phyloP scores from a whole-genome alignment of 2,113 vertebrate species.

The Catharus fuscescens region DNA sequence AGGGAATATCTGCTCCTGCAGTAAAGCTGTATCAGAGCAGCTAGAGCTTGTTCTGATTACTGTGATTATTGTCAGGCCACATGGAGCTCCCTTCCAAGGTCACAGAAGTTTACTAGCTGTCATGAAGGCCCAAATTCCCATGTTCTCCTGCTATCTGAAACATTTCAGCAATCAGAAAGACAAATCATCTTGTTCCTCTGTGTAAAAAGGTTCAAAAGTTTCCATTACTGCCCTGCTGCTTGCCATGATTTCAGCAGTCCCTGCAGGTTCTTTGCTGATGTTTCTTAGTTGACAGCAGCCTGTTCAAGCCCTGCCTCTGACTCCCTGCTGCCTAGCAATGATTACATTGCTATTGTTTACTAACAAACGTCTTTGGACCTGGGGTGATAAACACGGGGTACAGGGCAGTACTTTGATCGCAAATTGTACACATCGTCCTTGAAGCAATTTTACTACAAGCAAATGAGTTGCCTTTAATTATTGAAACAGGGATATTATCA shows the following conservation, averaged over 20 bases:
- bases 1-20: background rate
- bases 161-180: constrained; percentile 22
- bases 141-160: constrained; percentile 7
- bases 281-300: background rate
- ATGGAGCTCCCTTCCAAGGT: background rate
- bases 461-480: constrained; percentile 24
- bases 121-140: background rate
- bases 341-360: constrained; percentile 26
- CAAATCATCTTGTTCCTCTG: constrained; percentile 1
- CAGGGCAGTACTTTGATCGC: background rate
- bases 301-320: background rate
- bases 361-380: constrained; percentile 12
- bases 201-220: constrained; percentile 24
- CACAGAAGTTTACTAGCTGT: background rate
- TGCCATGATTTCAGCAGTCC: background rate
- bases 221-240: constrained; percentile 23
- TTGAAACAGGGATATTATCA: constrained; percentile 5
- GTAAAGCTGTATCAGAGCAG: background rate
- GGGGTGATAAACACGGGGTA: background rate
- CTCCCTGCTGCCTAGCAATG: background rate
- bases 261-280: background rate
- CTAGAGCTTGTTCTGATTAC: constrained; percentile 15
- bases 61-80: background rate
- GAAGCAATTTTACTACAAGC: constrained; percentile 10
- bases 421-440: background rate